These are phyloP conservation scores for Chirona hameri DNA, from an alignment of 2,888 invertebrate species.

Conservation along the genomic window DNA sequence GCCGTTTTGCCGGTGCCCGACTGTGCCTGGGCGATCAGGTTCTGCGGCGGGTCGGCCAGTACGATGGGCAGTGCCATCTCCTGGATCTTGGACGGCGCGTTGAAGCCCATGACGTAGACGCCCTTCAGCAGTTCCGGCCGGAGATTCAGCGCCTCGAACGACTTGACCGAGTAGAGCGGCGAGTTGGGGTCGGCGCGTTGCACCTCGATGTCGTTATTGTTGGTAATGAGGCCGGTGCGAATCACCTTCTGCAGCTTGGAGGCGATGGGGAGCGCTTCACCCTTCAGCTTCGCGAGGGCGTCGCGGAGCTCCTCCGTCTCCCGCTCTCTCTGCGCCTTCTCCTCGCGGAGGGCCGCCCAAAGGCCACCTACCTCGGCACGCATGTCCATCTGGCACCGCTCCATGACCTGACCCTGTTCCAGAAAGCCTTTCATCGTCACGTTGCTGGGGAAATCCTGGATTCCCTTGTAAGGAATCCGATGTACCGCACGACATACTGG, in stretches of 20 bases:
- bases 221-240: slow-evolving; percentile 80
- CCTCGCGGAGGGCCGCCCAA: not conserved
- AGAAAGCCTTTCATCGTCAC: slow-evolving; percentile 91
- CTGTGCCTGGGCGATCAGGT: slow-evolving; percentile 98
- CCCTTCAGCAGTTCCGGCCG: slow-evolving; percentile 88
- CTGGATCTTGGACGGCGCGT: slow-evolving; percentile 95
- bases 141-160: slow-evolving; percentile 79
- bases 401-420: slow-evolving; percentile 79
- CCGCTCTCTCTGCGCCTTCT: slow-evolving; percentile 35
- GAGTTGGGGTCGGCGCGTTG: slow-evolving; percentile 89
- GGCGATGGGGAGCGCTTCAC: no score
- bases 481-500: slow-evolving; percentile 98
- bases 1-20: slow-evolving; percentile 99
- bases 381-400: slow-evolving; percentile 71
- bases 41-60: slow-evolving; percentile 83
- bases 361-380: not conserved
- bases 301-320: no score
- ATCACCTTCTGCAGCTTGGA: slow-evolving; percentile 87
- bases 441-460: slow-evolving; percentile 92
- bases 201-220: slow-evolving; percentile 81
- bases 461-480: slow-evolving; percentile 90
- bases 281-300: slow-evolving; percentile 65
- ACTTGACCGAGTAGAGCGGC: slow-evolving; percentile 87
- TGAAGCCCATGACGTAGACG: slow-evolving; percentile 93
- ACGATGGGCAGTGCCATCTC: slow-evolving; percentile 94